These are phyloP conservation scores for Chaenodraco wilsoni DNA, from an alignment of 2,797 vertebrate species.

Conservation along the genomic window DNA sequence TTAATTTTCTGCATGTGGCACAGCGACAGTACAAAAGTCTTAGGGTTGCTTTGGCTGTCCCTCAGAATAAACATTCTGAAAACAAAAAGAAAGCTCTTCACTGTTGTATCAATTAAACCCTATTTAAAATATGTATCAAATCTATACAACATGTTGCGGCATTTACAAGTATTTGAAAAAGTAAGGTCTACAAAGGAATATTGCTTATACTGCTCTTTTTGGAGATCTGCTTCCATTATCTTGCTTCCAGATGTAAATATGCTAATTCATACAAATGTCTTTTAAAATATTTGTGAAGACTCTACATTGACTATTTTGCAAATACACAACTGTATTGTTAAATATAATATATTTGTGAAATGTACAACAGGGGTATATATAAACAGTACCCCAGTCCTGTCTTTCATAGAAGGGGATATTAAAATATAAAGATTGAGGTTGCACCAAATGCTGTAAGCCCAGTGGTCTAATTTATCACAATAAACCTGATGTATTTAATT, in stretches of 20 bases:
- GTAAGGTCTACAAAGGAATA: not conserved
- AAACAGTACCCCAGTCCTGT: not conserved
- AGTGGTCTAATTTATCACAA: not conserved
- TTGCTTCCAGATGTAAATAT: not conserved
- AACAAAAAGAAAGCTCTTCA: conserved; percentile 48
- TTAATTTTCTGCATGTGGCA: conserved; percentile 96
- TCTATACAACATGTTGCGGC: not conserved
- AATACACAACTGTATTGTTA: not conserved
- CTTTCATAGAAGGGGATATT: not conserved
- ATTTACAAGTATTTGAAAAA: not conserved
- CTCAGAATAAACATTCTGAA: conserved; percentile 95
- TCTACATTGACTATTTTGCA: not conserved
- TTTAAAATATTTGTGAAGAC: not conserved
- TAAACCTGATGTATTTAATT: not conserved
- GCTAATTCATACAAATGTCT: not conserved
- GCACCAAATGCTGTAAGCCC: not conserved
- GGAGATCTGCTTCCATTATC: not conserved
- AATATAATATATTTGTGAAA: not conserved
- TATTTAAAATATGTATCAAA: not conserved
- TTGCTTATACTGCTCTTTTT: not conserved
- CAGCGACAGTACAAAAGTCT: conserved; percentile 95
- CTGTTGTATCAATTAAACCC: not conserved
- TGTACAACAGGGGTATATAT: not conserved
- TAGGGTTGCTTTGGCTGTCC: conserved; percentile 98
- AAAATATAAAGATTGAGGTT: not conserved